Conservation (phyloP, 2,113 vertebrate species). For the Glaucomys volans region DNA sequence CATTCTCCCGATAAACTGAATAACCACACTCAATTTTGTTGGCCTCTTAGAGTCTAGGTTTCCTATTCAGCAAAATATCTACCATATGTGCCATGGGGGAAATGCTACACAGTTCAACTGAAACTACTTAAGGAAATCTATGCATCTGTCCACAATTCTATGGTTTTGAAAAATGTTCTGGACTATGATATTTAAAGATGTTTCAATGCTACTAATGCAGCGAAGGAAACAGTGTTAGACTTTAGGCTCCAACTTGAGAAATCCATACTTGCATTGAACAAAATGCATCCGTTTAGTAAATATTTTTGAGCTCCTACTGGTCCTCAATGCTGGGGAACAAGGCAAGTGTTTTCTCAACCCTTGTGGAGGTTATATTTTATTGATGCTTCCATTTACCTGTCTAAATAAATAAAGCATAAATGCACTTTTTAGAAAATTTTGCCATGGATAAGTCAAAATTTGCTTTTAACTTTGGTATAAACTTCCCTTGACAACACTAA, state of each 20-base stretch:
- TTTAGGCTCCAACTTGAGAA: conserved; percentile 1
- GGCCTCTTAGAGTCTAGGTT: neutral
- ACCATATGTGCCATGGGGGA: rapidly evolving
- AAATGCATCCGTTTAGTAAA: neutral
- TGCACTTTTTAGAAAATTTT: conserved; percentile 57
- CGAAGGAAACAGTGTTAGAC: neutral
- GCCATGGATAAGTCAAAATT: conserved; percentile 72
- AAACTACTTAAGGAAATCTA: neutral
- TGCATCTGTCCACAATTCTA: neutral
- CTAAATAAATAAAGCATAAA: neutral
- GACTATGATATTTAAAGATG: neutral
- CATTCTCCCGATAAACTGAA: neutral
- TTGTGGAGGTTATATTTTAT: neutral
- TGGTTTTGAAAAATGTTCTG: neutral
- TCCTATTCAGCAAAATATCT: neutral
- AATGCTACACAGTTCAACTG: neutral
- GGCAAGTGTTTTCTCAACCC: neutral
- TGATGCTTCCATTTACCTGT: conserved; percentile 19
- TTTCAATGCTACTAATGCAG: neutral
- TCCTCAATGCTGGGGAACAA: neutral
- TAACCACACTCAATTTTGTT: neutral
- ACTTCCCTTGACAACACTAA: conserved; percentile 65
- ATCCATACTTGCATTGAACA: neutral
- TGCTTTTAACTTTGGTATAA: conserved; percentile 73
- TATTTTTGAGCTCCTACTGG: neutral